Conservation (phyloP, 2,888 invertebrate genomes). For the Macrosiphum euphorbiae region DNA sequence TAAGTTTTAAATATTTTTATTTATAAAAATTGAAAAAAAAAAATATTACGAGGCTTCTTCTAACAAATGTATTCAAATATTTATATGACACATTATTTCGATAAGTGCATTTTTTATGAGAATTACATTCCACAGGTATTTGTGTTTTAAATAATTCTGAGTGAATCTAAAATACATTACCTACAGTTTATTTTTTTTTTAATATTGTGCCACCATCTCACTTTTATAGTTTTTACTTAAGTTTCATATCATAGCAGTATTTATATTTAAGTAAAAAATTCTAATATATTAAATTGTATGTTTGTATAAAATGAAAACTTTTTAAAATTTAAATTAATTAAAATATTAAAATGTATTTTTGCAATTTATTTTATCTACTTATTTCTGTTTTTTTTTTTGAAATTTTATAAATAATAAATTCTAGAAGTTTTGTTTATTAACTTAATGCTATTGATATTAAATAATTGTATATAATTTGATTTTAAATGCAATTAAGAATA, state of each 20-base stretch:
- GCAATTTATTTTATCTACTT: background rate
- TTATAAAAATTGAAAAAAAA: background rate
- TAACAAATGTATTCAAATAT: background rate
- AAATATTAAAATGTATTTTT: background rate
- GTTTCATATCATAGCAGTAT: background rate
- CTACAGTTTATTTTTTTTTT: background rate
- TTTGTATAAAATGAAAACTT: background rate
- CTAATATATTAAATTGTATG: background rate
- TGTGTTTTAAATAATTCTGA: background rate
- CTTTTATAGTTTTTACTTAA: background rate
- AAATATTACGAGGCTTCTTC: background rate
- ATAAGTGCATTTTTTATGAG: background rate
- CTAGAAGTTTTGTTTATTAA: background rate
- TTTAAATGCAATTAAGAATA: background rate
- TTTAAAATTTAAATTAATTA: background rate
- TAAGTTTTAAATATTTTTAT: background rate
- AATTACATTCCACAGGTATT: background rate
- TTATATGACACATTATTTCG: background rate
- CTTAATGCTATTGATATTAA: background rate
- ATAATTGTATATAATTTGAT: background rate
- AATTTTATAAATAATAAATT: background rate
- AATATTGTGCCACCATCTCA: background rate
- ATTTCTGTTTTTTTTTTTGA: background rate
- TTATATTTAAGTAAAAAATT: background rate
- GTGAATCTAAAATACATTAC: background rate